Percentiles rank a stretch among this genome's conserved stretches.
These are phyloP conservation scores for Megathymus violae DNA, from an alignment of 1,140 invertebrate species.

Conservation along the genomic window DNA sequence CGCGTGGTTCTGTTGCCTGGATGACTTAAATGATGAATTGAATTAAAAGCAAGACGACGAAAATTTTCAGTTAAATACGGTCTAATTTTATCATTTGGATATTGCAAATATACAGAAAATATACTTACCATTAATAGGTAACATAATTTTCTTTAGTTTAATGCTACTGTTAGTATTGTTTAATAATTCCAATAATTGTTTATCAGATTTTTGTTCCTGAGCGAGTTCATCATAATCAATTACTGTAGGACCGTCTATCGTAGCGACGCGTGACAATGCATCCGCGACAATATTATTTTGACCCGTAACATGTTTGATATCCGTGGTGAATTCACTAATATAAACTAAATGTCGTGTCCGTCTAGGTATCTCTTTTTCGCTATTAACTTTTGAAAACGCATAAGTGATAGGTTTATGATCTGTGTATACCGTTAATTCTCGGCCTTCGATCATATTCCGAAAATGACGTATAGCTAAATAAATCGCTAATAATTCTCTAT, in stretches of 20 bases:
- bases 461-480: constrained; percentile 45
- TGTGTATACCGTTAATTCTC: constrained; percentile 27
- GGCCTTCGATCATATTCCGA: constrained; percentile 58
- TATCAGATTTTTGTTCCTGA: too few species aligned
- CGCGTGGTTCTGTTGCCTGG: not conserved
- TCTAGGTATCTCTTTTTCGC: constrained; percentile 39
- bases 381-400: constrained; percentile 50
- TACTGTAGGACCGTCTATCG: too few species aligned
- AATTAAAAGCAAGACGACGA: not conserved
- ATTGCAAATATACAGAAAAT: constrained; percentile 15
- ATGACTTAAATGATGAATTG: not conserved
- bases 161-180: not conserved
- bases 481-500: constrained; percentile 44
- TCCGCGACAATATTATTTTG: constrained; percentile 49
- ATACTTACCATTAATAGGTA: not conserved
- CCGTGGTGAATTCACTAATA: constrained; percentile 42
- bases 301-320: constrained; percentile 38
- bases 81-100: constrained; percentile 1
- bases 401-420: constrained; percentile 26
- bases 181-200: too few species aligned
- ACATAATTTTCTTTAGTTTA: not conserved
- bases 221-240: too few species aligned
- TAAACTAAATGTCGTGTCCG: constrained; percentile 36
- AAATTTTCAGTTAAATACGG: constrained; percentile 6
- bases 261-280: constrained; percentile 45